phyloP scores from a whole-genome alignment of 2,888 invertebrate species.

The Salpingus planirostris region DNA sequence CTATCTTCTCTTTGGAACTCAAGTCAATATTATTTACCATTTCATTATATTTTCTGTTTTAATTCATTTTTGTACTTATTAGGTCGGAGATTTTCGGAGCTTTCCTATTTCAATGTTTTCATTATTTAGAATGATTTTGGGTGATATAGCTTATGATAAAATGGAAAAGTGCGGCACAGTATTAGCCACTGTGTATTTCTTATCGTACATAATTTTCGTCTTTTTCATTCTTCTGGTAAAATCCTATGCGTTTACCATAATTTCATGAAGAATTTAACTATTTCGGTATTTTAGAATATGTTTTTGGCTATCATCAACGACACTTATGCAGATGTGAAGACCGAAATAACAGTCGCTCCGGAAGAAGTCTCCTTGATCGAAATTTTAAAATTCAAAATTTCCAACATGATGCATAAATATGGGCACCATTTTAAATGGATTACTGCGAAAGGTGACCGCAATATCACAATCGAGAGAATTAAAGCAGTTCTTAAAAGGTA shows the following conservation, averaged over 20 bases:
- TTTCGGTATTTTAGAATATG: constrained; percentile 62
- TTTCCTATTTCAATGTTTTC: constrained; percentile 56
- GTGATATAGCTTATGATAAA: constrained; percentile 63
- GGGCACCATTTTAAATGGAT: constrained; percentile 21
- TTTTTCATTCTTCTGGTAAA: constrained; percentile 64
- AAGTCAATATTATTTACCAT: too few species aligned
- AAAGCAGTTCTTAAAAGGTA: constrained; percentile 36
- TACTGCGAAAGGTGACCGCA: constrained; percentile 23
- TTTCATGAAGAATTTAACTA: not conserved
- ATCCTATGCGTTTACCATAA: too few species aligned
- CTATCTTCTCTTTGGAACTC: constrained; percentile 61
- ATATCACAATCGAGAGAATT: constrained; percentile 31
- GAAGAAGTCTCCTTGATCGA: constrained; percentile 49
- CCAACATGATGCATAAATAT: constrained; percentile 44
- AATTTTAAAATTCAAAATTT: constrained; percentile 48
- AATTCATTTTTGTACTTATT: too few species aligned
- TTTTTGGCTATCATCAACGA: constrained; percentile 75
- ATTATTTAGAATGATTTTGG: constrained; percentile 62
- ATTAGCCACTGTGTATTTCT: constrained; percentile 64
- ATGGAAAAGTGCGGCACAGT: constrained; percentile 58
- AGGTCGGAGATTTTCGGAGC: constrained; percentile 32
- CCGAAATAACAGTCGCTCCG: constrained; percentile 48
- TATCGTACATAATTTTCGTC: constrained; percentile 66
- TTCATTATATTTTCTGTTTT: too few species aligned
- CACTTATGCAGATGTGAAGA: constrained; percentile 64